Conservation (phyloP, 92 coral and sea anemone genomes). For the Epizoanthus scotinus region DNA sequence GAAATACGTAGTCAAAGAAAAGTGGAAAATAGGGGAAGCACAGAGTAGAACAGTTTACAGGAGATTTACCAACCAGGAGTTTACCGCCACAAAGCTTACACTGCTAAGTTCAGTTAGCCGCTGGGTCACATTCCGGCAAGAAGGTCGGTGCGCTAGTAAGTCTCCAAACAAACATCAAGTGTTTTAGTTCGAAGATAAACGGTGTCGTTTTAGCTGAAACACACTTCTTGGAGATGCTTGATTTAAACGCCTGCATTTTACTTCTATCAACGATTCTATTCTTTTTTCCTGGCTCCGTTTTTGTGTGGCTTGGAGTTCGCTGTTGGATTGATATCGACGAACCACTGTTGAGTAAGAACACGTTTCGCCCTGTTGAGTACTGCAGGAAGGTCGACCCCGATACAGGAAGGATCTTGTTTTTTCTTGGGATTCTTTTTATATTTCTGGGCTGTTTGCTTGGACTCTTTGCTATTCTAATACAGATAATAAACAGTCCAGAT, state of each 20-base stretch:
- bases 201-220: no score
- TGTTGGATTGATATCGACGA: background rate
- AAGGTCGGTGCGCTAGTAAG: background rate
- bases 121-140: no score
- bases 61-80: no score
- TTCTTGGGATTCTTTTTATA: slow-evolving; percentile 1
- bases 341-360: background rate
- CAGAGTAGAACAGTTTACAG: no score
- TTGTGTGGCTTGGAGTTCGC: background rate
- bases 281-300: slow-evolving; percentile 14
- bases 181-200: background rate
- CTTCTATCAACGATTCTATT: slow-evolving; percentile 19
- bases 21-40: no score
- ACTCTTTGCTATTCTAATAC: slow-evolving; percentile 17
- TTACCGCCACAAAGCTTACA: no score
- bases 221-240: background rate
- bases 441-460: slow-evolving; percentile 10
- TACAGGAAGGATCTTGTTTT: background rate
- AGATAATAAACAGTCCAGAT: slow-evolving; percentile 1
- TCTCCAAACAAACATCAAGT: background rate
- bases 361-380: background rate
- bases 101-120: no score
- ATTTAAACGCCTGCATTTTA: slow-evolving; percentile 19
- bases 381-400: slow-evolving; percentile 10
- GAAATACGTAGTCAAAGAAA: no score